Base-by-base conservation (phyloP, 2,888 invertebrate genomes). In the Lithophane leautieri region DNA sequence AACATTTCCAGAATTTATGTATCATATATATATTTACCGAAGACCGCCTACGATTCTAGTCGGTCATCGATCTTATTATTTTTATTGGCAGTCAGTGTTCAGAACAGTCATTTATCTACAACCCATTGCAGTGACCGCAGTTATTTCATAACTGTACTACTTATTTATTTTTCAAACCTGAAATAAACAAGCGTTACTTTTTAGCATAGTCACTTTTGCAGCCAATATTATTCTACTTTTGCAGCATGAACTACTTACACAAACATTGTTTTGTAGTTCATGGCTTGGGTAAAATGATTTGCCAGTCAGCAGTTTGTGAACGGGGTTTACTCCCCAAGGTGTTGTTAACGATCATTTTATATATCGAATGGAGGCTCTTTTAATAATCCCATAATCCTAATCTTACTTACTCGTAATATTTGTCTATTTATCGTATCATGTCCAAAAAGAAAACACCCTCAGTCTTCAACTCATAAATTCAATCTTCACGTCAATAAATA, bases 121-220 rank as follows among this genome's bases (percentile, higher is more conserved):
- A 22, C 14, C 28, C 44, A 12, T 47, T 9, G 69, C 44, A 52
- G 16, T 40, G 42, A 56, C 40, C 47, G 28, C 65, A 65, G 66
- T 28, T 76, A 76, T 25, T 54, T 25, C 22, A 19, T 65, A 65
- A 54, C 76, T 76, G 65, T 25, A 63, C 34, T 68, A 42, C 25
- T 12, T 40, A 61, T 2, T 9, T 47, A 50, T 22, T 70, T 67
- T 9, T 42, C 28, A 71, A 71, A 44, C 44, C 14, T 14, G 44
- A 44, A 70, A 44, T 70, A 70, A 72, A 70, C 25, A 70, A 71
- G 52, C 25, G 16, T 52, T 40, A 69, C 50, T 52, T 52, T 70
- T n/a, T 47, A 56, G n/a, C 40, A 34, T 7, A n/a, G 4, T 19
- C 19, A 44, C 19, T 34, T 71, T 56, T 42, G 54, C 42, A 4